A percentile compares a stretch with the other conserved stretches of the same genome.
Conservation (phyloP, 2,888 invertebrate species). For the Kryphioiulus occultus region DNA sequence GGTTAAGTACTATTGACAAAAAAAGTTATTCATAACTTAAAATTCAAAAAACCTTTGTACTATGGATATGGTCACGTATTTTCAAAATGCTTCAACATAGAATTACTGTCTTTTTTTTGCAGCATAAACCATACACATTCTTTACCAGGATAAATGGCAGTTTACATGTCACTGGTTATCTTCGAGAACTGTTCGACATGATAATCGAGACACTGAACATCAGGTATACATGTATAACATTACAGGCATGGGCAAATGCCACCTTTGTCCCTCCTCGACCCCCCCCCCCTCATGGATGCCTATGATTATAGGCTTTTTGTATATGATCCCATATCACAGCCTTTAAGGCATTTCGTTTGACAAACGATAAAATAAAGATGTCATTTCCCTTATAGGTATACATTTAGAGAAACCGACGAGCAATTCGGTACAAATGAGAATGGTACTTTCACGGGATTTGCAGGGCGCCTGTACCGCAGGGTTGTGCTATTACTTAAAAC, state of each 20-base stretch:
- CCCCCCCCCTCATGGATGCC: no score
- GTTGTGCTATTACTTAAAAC: no score
- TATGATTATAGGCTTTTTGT: no score
- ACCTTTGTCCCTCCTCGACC: no score
- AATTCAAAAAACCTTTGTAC: no score
- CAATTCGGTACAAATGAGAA: slow-evolving; percentile 46
- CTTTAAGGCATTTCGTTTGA: background rate
- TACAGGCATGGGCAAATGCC: no score
- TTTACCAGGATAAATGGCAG: slow-evolving; percentile 15
- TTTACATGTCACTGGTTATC: slow-evolving; percentile 39
- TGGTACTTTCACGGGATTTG: slow-evolving; percentile 49
- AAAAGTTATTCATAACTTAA: no score
- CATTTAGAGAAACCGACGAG: slow-evolving; percentile 47
- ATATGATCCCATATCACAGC: background rate
- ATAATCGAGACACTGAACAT: slow-evolving; percentile 46
- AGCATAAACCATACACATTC: slow-evolving; percentile 49
- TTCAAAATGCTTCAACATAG: no score
- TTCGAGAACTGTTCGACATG: slow-evolving; percentile 47
- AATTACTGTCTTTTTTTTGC: background rate
- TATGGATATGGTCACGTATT: no score
- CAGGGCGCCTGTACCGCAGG: slow-evolving; percentile 43
- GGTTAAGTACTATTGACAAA: no score
- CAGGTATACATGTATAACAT: background rate
- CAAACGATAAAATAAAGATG: background rate
- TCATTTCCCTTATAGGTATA: slow-evolving; percentile 45